Conservation (phyloP, 2,797 vertebrate species). For the Gila robusta region DNA sequence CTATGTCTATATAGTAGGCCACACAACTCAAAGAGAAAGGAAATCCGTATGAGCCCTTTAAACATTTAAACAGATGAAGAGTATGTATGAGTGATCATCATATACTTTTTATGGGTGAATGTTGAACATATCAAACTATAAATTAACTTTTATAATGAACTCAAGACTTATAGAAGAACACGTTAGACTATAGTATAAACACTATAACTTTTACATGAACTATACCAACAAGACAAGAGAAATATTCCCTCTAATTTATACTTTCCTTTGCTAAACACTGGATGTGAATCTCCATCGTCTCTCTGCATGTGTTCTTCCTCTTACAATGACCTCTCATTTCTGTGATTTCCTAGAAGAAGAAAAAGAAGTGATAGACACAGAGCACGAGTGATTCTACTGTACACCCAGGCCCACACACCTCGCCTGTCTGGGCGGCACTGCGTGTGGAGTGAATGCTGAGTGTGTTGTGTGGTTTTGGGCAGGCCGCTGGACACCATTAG, state of each 20-base stretch:
- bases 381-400: background rate
- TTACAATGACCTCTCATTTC: constrained; percentile 45
- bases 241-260: constrained; percentile 55
- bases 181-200: constrained; percentile 63
- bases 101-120: background rate
- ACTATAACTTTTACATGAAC: constrained; percentile 81
- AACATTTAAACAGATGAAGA: too few relatives aligned
- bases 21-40: background rate
- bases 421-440: constrained; percentile 78
- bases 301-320: constrained; percentile 55
- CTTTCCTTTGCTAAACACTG: constrained; percentile 64
- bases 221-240: constrained; percentile 68
- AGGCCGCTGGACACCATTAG: constrained; percentile 48
- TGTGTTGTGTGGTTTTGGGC: constrained; percentile 77
- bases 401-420: constrained; percentile 78
- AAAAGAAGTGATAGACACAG: constrained; percentile 36
- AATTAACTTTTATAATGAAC: background rate
- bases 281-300: constrained; percentile 56
- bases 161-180: constrained; percentile 76
- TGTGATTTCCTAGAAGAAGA: constrained; percentile 9
- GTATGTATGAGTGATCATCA: background rate
- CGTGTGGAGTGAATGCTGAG: constrained; percentile 68
- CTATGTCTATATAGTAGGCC: background rate
- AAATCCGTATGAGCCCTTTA: background rate
- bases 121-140: background rate